Base-by-base conservation (phyloP, 1,140 invertebrate species). In the Saccostrea echinata region DNA sequence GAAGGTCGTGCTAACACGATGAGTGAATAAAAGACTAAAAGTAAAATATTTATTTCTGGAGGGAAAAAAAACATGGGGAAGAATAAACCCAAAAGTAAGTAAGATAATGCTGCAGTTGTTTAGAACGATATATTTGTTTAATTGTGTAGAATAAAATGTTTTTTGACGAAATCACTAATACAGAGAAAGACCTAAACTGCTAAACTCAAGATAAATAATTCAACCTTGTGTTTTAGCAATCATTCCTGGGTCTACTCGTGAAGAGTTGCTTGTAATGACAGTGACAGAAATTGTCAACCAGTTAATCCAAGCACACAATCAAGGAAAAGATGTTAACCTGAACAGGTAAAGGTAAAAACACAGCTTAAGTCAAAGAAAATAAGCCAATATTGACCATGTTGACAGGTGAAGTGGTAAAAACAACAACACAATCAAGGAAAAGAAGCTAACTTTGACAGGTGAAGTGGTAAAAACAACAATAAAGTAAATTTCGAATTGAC, bases 261-360 rank as follows among this genome's bases (percentile, higher is more conserved):
- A 95, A 86, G 95, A 96, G 84, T 84, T 95, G 85, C 93, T 96
- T 93, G 92, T 95, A 13, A 93, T 98, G 86, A 97, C 98, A 21
- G 97, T 99, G 90, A 97, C 97, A 43, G 99, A 99, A 96, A 99
- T 99, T 86, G 98, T 99, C 90, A 97, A 98, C 93, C 97, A 98
- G 94, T 95, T 99, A 13, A 96, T 99, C 52, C 95, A 96, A 91
- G 98, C 98, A 2, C 97, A 99, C 91, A 96, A 97, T 89, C 96
- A 97, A 88, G 97, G 97, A 16, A 97, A 97, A 95, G 97, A 99
- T 96, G 97, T 99, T 16, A 98, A 99, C 96, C 96, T 99, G 80
- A 99, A 99, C 94, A 97, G 97, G 94, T 96, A 91, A 89, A 21
- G 30, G 27, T 13, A 8, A 8, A 8, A 43, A 43, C 6, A 2